Evolutionary conservation across 92 coral and sea anemone species (phyloP), one percentile per base, ranked within the genome.

Genomic region (Siderastrea siderea): DNA sequence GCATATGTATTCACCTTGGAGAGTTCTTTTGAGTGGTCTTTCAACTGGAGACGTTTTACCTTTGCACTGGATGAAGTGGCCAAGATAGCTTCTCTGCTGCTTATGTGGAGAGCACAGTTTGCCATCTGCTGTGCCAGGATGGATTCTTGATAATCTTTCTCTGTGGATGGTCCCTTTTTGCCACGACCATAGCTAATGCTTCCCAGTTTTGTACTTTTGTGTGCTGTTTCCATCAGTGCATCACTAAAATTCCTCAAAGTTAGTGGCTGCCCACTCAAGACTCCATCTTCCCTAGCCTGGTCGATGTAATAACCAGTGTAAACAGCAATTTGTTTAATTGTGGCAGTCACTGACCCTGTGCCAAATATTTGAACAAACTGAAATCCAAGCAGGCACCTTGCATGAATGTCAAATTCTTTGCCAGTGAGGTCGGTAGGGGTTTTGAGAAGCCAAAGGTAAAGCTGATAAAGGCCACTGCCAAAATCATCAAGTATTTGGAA

Each of bases 311-410:
- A 89, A 38, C 78, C 68, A 26, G 63, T 49, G 43, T 84, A 84
- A 13, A 61, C 89, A 75, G 65, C 71, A 2, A 68, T 46, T 62
- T 89, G 93, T 51, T 89, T 89, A 46, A 84, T 75, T 26, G 89
- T 59, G 45, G 92, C 69, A 77, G 89, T 89, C 61, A 89, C 73
- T 47, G 88, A 61, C 59, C 58, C 52, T 43, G 77, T 85, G 51
- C 89, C 92, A 89, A 89, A 89, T 47, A 89, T 88, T 44, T 69
- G 83, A 68, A 88, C 88, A 45, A 68, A 58, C 55, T 82, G 88
- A 71, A 88, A 80, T 13, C 92, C 92, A 71, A 88, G 83, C 49
- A 88, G 83, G 60, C 61, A 60, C 53, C 92, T 55, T 47, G 92
- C 92, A 74, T 74, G 52, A 50, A 62, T 88, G 69, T 74, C 92